phyloP scores from a whole-genome alignment of 2,113 vertebrate genomes.

The Centropus bengalensis region DNA sequence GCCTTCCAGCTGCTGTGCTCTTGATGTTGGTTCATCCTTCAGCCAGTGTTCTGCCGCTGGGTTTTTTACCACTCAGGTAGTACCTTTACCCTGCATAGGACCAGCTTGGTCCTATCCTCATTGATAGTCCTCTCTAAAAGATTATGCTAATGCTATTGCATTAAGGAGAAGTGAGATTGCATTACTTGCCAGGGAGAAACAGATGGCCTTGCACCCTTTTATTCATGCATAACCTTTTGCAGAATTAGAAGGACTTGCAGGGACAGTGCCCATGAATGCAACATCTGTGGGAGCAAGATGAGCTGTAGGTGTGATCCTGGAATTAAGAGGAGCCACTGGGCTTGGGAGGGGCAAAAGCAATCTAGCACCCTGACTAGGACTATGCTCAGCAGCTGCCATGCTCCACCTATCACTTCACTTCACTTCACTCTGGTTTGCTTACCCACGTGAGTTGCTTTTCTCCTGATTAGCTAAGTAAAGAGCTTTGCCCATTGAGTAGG shows the following conservation, averaged over 20 bases:
- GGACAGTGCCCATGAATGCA: neutral
- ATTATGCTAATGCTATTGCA: neutral
- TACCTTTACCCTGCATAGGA: neutral
- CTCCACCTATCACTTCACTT: neutral
- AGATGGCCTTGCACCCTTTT: neutral
- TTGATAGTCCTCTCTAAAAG: neutral
- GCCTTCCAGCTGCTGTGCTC: neutral
- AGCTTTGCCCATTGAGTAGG: neutral
- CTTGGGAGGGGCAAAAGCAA: neutral
- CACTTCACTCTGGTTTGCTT: neutral
- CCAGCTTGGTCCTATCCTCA: neutral
- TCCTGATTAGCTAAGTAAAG: neutral
- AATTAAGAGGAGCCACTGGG: neutral
- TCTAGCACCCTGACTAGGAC: neutral
- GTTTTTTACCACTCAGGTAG: neutral
- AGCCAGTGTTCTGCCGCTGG: neutral
- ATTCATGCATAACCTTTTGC: neutral
- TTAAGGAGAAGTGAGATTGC: neutral
- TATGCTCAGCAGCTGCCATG: neutral
- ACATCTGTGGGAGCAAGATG: neutral
- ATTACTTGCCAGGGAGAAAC: neutral
- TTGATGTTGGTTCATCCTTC: neutral
- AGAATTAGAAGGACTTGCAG: neutral
- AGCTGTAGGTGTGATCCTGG: neutral
- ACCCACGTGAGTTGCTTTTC: neutral